Evolutionary conservation across 2,113 vertebrate genomes (phyloP).

Genomic region (Dissostichus mawsoni): DNA sequence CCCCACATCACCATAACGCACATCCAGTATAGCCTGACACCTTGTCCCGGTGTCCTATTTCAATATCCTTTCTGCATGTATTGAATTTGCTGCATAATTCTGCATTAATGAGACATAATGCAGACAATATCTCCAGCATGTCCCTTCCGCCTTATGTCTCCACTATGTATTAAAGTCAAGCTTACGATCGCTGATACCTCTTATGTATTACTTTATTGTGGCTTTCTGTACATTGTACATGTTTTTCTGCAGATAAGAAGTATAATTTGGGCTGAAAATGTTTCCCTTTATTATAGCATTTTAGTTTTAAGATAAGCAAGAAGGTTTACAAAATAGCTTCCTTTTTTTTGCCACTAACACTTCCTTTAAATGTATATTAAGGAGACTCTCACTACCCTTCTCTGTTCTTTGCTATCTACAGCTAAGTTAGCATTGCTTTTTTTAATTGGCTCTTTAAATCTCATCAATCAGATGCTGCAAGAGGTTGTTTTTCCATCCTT

Average conservation of each 20-base stretch:
- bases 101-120: conserved; percentile 73
- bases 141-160: conserved; percentile 18
- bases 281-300: not conserved
- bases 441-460: not conserved
- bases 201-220: not conserved
- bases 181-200: not conserved
- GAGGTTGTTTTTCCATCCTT: not conserved
- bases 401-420: not conserved
- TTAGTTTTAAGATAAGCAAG: not conserved
- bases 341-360: not conserved
- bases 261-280: not conserved
- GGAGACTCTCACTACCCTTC: too few relatives aligned
- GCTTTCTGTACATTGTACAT: not conserved
- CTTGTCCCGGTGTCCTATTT: conserved; percentile 38
- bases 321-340: not conserved
- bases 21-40: not conserved
- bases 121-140: conserved; percentile 38
- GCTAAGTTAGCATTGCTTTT: not conserved
- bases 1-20: not conserved
- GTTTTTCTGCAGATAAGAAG: not conserved
- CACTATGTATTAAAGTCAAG: not conserved
- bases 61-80: conserved; percentile 21
- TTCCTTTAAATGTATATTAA: not conserved
- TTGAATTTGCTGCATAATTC: conserved; percentile 35
- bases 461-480: not conserved